phyloP scores from a whole-genome alignment of 2,888 invertebrate genomes.

The Conomelus anceps region DNA sequence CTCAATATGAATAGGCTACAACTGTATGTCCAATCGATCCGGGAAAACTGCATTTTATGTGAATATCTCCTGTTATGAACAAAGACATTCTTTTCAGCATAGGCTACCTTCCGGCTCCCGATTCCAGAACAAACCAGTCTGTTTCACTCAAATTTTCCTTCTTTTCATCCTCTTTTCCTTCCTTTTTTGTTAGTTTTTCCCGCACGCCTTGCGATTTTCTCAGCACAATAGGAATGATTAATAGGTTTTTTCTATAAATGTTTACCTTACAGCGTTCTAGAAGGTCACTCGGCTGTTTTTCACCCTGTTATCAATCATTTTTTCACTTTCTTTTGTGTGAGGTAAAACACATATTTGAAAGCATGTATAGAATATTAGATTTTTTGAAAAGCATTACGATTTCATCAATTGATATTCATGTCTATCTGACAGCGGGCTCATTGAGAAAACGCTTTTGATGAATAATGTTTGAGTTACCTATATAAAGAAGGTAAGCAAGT shows the following conservation, averaged over 20 bases:
- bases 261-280: neutral
- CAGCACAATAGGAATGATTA: neutral
- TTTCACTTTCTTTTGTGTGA: neutral
- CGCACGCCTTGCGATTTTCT: neutral
- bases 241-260: neutral
- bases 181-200: neutral
- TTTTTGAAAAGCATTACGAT: neutral
- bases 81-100: neutral
- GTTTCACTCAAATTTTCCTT: neutral
- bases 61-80: neutral
- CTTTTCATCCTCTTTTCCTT: neutral
- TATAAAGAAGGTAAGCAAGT: neutral
- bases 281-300: neutral
- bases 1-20: too few relatives aligned
- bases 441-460: neutral
- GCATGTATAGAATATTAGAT: neutral
- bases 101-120: neutral
- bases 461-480: neutral
- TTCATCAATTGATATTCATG: neutral
- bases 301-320: neutral
- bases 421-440: neutral
- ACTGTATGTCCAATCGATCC: too few relatives aligned
- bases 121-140: neutral
- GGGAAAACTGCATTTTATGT: neutral
- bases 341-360: neutral